Evolutionary conservation across 1,140 invertebrate genomes (phyloP).

Genomic region (Tetranychus urticae): DNA sequence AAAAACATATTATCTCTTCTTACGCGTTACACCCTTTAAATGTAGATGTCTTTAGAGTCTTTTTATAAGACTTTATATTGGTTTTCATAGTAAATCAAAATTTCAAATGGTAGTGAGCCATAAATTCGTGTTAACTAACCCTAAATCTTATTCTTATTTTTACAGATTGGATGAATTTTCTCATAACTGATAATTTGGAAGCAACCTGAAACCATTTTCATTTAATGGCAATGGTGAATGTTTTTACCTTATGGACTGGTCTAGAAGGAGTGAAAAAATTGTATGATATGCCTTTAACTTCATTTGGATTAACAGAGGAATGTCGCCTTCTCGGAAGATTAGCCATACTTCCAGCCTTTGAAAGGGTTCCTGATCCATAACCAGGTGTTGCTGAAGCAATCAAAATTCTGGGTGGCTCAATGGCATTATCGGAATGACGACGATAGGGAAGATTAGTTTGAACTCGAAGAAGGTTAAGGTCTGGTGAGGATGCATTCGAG

Average conservation of each 20-base stretch:
- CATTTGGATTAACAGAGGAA: conserved; percentile 65
- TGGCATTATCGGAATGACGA: conserved; percentile 64
- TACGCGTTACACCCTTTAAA: too few relatives aligned
- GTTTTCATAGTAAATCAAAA: too few relatives aligned
- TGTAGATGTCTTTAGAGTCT: too few relatives aligned
- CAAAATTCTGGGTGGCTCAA: conserved; percentile 47
- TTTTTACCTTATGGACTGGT: conserved; percentile 10
- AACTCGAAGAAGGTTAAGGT: conserved; percentile 62
- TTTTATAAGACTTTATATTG: too few relatives aligned
- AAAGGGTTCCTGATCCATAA: conserved; percentile 29
- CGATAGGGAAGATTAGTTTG: conserved; percentile 45
- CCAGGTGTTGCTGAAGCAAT: conserved; percentile 18
- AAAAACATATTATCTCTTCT: too few relatives aligned
- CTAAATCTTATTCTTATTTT: too few relatives aligned
- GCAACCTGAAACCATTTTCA: too few relatives aligned
- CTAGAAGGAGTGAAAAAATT: background rate
- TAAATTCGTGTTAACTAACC: too few relatives aligned
- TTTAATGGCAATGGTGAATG: background rate
- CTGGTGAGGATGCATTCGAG: conserved; percentile 43
- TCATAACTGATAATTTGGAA: too few relatives aligned
- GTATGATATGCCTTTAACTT: conserved; percentile 33
- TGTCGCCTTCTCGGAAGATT: conserved; percentile 56
- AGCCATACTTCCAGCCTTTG: conserved; percentile 41
- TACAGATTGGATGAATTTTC: too few relatives aligned
- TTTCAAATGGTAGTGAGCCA: too few relatives aligned